A percentile compares a stretch with the other conserved stretches of the same genome.
These are phyloP conservation scores for Anisognathus igniventris DNA, from an alignment of 2,797 vertebrate genomes.

Conservation along the genomic window DNA sequence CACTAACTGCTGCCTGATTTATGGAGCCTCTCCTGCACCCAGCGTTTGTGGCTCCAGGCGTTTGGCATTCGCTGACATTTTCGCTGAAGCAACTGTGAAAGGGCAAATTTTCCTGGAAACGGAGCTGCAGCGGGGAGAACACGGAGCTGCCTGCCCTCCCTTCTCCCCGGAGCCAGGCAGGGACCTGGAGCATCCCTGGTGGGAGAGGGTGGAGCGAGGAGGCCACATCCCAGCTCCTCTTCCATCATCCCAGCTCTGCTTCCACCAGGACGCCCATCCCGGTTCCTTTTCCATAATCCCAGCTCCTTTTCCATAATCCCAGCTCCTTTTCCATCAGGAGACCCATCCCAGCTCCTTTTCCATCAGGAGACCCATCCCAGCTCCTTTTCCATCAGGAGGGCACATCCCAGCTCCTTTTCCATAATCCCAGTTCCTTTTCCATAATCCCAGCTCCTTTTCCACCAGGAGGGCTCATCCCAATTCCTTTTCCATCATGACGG, in stretches of 20 bases:
- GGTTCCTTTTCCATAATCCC: too few species aligned
- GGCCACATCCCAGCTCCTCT: rapidly evolving
- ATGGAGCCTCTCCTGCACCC: conserved; percentile 77
- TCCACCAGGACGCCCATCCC: too few species aligned
- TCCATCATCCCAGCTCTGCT: neutral
- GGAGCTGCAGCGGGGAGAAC: neutral
- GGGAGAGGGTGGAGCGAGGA: rapidly evolving
- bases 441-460: too few species aligned
- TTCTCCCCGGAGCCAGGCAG: neutral
- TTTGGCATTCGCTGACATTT: conserved; percentile 74
- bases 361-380: neutral
- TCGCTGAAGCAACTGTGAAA: conserved; percentile 3
- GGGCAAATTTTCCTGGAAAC: conserved; percentile 50
- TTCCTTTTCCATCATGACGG: too few species aligned
- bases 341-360: too few species aligned
- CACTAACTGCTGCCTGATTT: conserved; percentile 85
- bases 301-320: too few species aligned
- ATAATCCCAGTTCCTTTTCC: too few species aligned
- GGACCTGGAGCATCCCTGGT: neutral
- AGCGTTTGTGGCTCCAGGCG: conserved; percentile 77
- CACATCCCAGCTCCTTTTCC: too few species aligned
- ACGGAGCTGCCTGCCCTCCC: neutral
- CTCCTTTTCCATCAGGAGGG: too few species aligned
- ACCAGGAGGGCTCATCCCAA: too few species aligned
- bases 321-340: too few species aligned